A percentile compares a stretch with the other conserved stretches of the same genome.
phyloP scores from a whole-genome alignment of 35 echinoderm and acorn worm genomes.

The Anneissia japonica region DNA sequence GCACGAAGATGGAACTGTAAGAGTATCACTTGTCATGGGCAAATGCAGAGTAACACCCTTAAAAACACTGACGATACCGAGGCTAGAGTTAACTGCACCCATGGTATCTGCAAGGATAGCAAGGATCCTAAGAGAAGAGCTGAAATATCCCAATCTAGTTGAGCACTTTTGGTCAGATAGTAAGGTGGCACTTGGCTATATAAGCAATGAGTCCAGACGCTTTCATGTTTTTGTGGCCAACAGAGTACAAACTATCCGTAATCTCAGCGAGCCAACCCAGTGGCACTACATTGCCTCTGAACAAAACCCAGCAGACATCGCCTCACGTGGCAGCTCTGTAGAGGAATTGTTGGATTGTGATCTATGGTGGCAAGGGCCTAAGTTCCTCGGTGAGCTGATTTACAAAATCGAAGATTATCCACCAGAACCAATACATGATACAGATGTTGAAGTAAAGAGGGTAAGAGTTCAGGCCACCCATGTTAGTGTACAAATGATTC shows the following conservation, averaged over 20 bases:
- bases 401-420: too few relatives aligned
- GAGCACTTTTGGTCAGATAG: conserved; percentile 60
- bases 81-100: conserved; percentile 47
- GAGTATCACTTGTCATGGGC: conserved; percentile 32
- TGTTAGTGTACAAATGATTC: neutral
- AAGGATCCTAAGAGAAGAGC: neutral
- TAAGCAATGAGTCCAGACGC: conserved; percentile 35
- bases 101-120: conserved; percentile 29
- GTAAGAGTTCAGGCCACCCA: neutral
- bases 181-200: conserved; percentile 61
- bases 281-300: conserved; percentile 35
- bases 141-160: too few relatives aligned
- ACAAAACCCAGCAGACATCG: conserved; percentile 40
- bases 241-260: conserved; percentile 32
- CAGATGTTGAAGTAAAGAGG: conserved; percentile 61
- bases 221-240: conserved; percentile 69
- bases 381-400: too few relatives aligned
- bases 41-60: conserved; percentile 54
- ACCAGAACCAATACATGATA: neutral
- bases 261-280: conserved; percentile 19
- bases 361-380: neutral
- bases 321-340: neutral
- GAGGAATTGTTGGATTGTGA: neutral
- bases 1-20: conserved; percentile 20
- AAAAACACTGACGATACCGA: conserved; percentile 47